Percentiles rank a stretch among this genome's conserved stretches.
phyloP scores from a whole-genome alignment of 1,140 invertebrate genomes.

The Hyles vespertilio region DNA sequence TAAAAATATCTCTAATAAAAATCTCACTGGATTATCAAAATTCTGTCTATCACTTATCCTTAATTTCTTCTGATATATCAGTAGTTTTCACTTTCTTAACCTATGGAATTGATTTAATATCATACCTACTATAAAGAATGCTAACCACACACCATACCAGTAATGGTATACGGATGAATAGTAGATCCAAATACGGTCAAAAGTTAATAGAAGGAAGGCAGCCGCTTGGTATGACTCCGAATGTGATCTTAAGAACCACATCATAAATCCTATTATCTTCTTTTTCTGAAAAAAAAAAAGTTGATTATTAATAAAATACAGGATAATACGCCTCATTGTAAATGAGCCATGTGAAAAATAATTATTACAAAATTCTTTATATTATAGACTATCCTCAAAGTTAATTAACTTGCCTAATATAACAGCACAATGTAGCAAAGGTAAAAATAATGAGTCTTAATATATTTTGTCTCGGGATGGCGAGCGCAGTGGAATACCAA shows the following conservation, averaged over 20 bases:
- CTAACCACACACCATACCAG: constrained; percentile 78
- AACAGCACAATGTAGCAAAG: too few species aligned
- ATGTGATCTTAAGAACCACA: constrained; percentile 89
- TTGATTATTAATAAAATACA: neutral
- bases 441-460: too few species aligned
- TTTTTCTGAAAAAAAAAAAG: constrained; percentile 70
- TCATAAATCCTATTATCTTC: constrained; percentile 77
- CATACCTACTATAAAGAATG: constrained; percentile 72
- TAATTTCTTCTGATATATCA: constrained; percentile 8
- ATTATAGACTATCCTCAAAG: too few species aligned
- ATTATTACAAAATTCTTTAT: too few species aligned
- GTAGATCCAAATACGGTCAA: constrained; percentile 85
- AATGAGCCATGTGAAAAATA: too few species aligned
- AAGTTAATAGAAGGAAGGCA: constrained; percentile 88
- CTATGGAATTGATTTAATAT: constrained; percentile 39
- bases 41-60: neutral
- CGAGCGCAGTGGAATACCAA: too few species aligned
- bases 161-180: constrained; percentile 89
- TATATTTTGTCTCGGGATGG: too few species aligned
- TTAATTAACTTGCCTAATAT: too few species aligned
- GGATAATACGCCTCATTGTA: too few species aligned
- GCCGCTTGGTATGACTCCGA: constrained; percentile 93
- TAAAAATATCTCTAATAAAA: neutral
- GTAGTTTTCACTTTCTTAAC: constrained; percentile 20
- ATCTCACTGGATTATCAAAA: neutral